Conservation (phyloP, 2,113 vertebrate genomes). For the Ochotona princeps region DNA sequence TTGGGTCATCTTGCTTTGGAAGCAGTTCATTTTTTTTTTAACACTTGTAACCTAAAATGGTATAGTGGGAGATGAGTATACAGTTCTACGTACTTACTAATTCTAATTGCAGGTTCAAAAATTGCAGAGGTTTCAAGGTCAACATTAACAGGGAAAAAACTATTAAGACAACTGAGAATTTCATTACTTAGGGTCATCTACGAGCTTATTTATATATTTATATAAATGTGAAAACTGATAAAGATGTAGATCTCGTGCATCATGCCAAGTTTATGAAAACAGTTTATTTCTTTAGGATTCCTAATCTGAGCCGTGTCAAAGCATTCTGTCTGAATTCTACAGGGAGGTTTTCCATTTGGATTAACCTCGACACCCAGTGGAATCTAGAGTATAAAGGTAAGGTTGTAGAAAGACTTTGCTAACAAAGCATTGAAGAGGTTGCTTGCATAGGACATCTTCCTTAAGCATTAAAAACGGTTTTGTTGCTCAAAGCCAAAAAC, state of each 20-base stretch:
- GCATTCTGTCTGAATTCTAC: slow-evolving; percentile 46
- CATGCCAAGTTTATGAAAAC: background rate
- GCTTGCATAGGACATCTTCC: slow-evolving; percentile 26
- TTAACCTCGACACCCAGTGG: slow-evolving; percentile 57
- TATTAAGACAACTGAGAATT: background rate
- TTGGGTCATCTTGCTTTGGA: slow-evolving; percentile 78
- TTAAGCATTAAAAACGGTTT: slow-evolving; percentile 60
- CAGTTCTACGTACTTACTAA: slow-evolving; percentile 53
- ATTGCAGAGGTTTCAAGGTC: background rate
- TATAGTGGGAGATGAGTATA: slow-evolving; percentile 75
- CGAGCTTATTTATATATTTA: background rate
- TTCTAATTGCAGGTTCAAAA: slow-evolving; percentile 62
- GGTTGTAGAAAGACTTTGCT: slow-evolving; percentile 34
- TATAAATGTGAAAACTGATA: background rate
- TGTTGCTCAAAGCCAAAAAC: slow-evolving; percentile 54
- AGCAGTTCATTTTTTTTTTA: slow-evolving; percentile 76
- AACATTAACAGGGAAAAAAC: slow-evolving; percentile 1
- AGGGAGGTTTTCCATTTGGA: slow-evolving; percentile 56
- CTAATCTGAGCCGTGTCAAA: slow-evolving; percentile 49
- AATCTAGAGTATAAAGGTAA: slow-evolving; percentile 48
- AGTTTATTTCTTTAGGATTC: slow-evolving; percentile 18
- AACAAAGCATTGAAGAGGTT: slow-evolving; percentile 55
- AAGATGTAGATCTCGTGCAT: background rate
- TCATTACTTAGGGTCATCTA: background rate
- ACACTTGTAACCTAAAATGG: slow-evolving; percentile 79